A percentile compares a stretch with the other conserved stretches of the same genome.
Conservation (phyloP, 2,113 vertebrate species). For the Oxygymnocypris stewartii region DNA sequence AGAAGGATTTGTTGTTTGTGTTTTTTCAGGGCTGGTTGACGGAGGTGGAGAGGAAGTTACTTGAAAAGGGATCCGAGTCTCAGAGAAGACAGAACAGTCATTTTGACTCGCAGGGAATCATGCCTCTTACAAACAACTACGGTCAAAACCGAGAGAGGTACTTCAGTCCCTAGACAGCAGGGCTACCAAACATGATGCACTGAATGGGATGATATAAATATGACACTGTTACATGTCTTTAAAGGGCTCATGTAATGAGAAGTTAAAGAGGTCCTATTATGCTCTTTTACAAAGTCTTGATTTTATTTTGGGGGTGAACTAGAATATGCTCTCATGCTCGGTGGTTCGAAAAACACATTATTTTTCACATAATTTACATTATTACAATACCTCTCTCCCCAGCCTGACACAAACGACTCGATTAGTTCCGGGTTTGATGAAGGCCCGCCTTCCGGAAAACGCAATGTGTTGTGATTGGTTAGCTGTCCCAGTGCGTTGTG, state of each 20-base stretch:
- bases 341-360: no score
- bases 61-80: conserved; percentile 62
- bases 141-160: conserved; percentile 88
- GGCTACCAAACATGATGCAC: neutral
- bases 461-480: no score
- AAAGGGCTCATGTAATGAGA: neutral
- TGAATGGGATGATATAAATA: neutral
- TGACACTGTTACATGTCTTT: neutral
- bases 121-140: conserved; percentile 79
- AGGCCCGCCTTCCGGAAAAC: no score
- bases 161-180: conserved; percentile 58
- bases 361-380: no score
- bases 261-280: no score
- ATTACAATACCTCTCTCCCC: no score
- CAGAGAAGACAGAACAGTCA: conserved; percentile 80
- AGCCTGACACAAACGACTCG: no score
- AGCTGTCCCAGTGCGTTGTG: no score
- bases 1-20: neutral
- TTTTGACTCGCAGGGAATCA: conserved; percentile 78
- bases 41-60: conserved; percentile 83
- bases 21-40: conserved; percentile 85
- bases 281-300: no score
- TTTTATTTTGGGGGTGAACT: no score
- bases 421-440: no score
- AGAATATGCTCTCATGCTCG: no score